These are phyloP conservation scores for Phymastichus coffea DNA, from an alignment of 1,140 invertebrate genomes.

Conservation along the genomic window DNA sequence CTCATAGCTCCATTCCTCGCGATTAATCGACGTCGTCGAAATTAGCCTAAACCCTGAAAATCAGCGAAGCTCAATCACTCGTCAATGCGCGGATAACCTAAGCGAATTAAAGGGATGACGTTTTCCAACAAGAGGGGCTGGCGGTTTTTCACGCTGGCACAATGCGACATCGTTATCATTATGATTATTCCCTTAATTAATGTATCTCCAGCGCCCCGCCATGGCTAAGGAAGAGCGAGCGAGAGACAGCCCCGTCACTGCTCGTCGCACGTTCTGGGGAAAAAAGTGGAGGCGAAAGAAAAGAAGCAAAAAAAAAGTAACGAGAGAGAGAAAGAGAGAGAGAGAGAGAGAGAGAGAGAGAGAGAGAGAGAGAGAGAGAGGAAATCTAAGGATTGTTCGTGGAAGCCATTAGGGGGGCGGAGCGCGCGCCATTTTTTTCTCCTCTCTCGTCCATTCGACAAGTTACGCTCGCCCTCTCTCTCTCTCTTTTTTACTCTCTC, in stretches of 20 bases:
- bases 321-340: background rate
- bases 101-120: no score
- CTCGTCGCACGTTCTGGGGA: background rate
- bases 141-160: no score
- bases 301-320: background rate
- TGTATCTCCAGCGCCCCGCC: background rate
- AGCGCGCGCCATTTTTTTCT: conserved; percentile 5
- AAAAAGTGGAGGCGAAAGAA: background rate
- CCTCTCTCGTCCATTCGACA: no score
- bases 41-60: no score
- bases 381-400: conserved; percentile 22
- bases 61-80: no score
- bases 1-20: conserved; percentile 10
- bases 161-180: conserved; percentile 14
- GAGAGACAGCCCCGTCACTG: background rate
- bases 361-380: background rate
- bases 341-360: background rate
- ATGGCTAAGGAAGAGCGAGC: conserved; percentile 10
- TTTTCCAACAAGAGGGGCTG: no score
- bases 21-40: no score
- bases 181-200: conserved; percentile 7
- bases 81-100: no score
- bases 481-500: background rate
- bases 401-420: conserved; percentile 1
- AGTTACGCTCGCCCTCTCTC: no score